These are phyloP conservation scores for Formica exsecta DNA, from an alignment of 1,140 invertebrate genomes.

Conservation along the genomic window DNA sequence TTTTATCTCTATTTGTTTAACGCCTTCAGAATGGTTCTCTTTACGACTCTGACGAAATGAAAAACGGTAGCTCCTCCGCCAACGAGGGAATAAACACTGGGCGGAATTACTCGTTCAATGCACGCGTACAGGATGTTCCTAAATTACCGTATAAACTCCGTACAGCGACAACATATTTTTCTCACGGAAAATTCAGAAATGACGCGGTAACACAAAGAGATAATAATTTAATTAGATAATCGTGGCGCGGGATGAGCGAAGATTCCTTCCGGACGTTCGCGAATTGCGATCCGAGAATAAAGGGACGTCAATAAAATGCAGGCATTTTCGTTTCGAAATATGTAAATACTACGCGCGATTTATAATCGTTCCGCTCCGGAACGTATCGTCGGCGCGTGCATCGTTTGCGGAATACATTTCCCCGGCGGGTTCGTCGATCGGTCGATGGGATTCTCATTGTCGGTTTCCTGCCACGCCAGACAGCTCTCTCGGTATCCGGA, in stretches of 20 bases:
- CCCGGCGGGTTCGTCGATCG: constrained; percentile 75
- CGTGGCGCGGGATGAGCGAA: not conserved
- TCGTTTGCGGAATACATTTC: constrained; percentile 70
- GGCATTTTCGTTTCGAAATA: constrained; percentile 49
- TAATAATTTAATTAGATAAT: not conserved
- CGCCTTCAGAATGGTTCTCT: not conserved
- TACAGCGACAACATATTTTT: not conserved
- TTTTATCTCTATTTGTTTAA: not conserved
- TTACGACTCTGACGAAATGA: constrained; percentile 10
- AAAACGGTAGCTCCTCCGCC: not conserved
- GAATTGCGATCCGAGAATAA: not conserved
- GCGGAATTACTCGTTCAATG: constrained; percentile 8
- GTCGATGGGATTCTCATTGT: constrained; percentile 77
- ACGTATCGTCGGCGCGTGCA: constrained; percentile 67
- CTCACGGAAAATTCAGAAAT: not conserved
- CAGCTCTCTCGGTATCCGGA: constrained; percentile 74
- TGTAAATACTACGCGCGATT: constrained; percentile 37
- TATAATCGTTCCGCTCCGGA: constrained; percentile 42
- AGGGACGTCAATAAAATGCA: constrained; percentile 4
- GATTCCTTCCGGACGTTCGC: not conserved
- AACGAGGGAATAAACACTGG: not conserved
- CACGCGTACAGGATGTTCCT: not conserved
- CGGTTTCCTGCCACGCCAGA: constrained; percentile 72
- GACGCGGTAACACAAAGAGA: not conserved
- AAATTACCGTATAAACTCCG: not conserved